Base-by-base conservation (phyloP, 2,113 vertebrate species). In the Garra rufa region DNA sequence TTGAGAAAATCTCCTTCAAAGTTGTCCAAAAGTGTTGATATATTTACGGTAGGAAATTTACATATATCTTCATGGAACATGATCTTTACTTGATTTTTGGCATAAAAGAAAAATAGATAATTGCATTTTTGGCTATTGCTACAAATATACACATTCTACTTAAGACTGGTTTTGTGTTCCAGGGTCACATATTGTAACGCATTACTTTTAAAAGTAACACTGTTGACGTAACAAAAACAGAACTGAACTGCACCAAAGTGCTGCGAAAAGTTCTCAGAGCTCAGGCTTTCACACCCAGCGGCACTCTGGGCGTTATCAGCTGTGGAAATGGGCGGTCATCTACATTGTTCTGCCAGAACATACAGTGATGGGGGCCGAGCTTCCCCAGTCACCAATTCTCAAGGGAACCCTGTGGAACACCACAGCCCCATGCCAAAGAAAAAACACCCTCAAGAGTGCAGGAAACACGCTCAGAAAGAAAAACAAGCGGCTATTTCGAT, bases 281-380 rank as follows among this genome's bases (percentile, higher is more conserved):
- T 77, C 76, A 77, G 28, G 59, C 87, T 83, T 89, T 91, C 89
- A 88, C 93, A 86, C 88, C 87, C 78, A 81, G 63, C 75, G 44
- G 74, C 83, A 30, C 89, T 34, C 84, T 61, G 26, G 73, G 88
- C 63, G 88, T 91, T 92, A 93, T 93, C 94, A 90, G 90, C 89
- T 85, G 89, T 92, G 92, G 90, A 92, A 93, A 87, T 88, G 89
- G 90, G 87, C 84, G 91, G 87, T 91, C 55, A 78, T 87, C 87
- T 84, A 74, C 91, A 91, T 92, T 90, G 91, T 93, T 92, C 87
- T 81, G 89, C 80, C 65, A 78, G 75, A 87, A 65, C 48, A 77
- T 43, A 59, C 79, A 84, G 55, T 26, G 84, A 70, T 59, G 84
- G 41, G 19, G 59, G 61, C 41, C 26, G 48, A 82, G 77, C 69